Percentiles rank a stretch among this genome's conserved stretches.
Conservation (phyloP, 2,888 invertebrate genomes). For the Yponomeuta plumbellus region DNA sequence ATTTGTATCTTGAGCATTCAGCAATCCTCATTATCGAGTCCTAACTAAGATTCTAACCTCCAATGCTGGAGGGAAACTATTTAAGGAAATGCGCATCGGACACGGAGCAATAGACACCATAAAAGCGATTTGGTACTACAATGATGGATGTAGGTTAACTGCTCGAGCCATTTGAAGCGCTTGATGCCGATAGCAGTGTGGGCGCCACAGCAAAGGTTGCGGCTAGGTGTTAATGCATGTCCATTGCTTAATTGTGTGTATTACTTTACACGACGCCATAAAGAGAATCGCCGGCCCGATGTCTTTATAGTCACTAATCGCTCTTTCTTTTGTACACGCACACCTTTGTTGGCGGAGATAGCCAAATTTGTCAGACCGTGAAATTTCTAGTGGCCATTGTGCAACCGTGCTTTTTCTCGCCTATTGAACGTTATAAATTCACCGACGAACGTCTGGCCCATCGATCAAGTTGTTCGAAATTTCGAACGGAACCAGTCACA, state of each 20-base stretch:
- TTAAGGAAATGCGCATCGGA: not conserved
- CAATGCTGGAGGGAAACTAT: too few relatives aligned
- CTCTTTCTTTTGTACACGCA: slow-evolving; percentile 38
- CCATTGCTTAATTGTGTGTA: slow-evolving; percentile 67
- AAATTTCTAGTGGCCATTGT: slow-evolving; percentile 6
- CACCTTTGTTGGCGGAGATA: slow-evolving; percentile 13
- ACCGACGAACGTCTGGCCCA: not conserved
- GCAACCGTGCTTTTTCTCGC: not conserved
- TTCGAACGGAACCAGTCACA: not conserved
- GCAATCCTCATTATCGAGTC: too few relatives aligned
- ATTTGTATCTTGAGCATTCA: too few relatives aligned
- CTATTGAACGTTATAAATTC: not conserved
- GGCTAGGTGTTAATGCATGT: slow-evolving; percentile 69
- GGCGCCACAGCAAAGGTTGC: slow-evolving; percentile 45
- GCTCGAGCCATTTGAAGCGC: slow-evolving; percentile 36
- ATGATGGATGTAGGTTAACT: slow-evolving; percentile 47
- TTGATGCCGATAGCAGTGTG: slow-evolving; percentile 48
- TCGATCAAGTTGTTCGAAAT: not conserved
- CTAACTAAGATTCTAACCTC: too few relatives aligned
- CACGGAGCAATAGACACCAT: not conserved
- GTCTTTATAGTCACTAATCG: slow-evolving; percentile 63
- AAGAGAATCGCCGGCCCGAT: slow-evolving; percentile 46
- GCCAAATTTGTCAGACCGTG: slow-evolving; percentile 1
- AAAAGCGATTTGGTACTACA: not conserved
- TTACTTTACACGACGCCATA: slow-evolving; percentile 65